Evolutionary conservation across 1,140 invertebrate species (phyloP).

Genomic region (Temnothorax curvispinosus): DNA sequence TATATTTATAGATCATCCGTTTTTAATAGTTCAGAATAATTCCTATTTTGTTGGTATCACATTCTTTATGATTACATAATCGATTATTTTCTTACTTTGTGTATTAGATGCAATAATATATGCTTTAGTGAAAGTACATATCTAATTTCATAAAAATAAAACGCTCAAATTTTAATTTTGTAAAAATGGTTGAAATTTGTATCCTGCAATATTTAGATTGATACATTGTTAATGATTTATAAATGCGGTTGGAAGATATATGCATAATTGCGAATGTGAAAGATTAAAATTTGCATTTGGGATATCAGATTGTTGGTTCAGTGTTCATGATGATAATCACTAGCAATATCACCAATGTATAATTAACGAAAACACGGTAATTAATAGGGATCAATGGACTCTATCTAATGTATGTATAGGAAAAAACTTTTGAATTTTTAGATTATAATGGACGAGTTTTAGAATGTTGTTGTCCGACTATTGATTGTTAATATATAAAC

Average conservation of each 20-base stretch:
- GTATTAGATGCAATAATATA: slow-evolving; percentile 9
- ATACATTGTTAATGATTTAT: slow-evolving; percentile 39
- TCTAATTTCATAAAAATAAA: slow-evolving; percentile 28
- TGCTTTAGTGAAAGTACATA: slow-evolving; percentile 13
- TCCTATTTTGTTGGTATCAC: neutral
- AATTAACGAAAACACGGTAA: slow-evolving; percentile 20
- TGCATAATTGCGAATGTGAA: slow-evolving; percentile 15
- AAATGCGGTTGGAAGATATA: neutral
- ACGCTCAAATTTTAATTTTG: slow-evolving; percentile 26
- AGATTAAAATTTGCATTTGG: slow-evolving; percentile 17
- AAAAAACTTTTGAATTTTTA: slow-evolving; percentile 34
- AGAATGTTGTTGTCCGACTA: slow-evolving; percentile 26
- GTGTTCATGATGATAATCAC: neutral
- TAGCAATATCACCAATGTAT: slow-evolving; percentile 9
- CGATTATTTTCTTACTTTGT: slow-evolving; percentile 32
- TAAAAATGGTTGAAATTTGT: slow-evolving; percentile 9
- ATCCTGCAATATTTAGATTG: neutral
- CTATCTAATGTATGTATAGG: slow-evolving; percentile 22
- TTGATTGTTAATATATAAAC: slow-evolving; percentile 48
- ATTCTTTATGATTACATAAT: slow-evolving; percentile 30
- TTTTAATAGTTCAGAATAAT: neutral
- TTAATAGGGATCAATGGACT: slow-evolving; percentile 53
- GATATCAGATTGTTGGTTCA: slow-evolving; percentile 4
- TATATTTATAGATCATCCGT: neutral
- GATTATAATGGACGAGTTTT: slow-evolving; percentile 16